Percentiles rank a stretch among this genome's conserved stretches.
Conservation (phyloP, 2,113 vertebrate species). For the Cryptotis parvus region DNA sequence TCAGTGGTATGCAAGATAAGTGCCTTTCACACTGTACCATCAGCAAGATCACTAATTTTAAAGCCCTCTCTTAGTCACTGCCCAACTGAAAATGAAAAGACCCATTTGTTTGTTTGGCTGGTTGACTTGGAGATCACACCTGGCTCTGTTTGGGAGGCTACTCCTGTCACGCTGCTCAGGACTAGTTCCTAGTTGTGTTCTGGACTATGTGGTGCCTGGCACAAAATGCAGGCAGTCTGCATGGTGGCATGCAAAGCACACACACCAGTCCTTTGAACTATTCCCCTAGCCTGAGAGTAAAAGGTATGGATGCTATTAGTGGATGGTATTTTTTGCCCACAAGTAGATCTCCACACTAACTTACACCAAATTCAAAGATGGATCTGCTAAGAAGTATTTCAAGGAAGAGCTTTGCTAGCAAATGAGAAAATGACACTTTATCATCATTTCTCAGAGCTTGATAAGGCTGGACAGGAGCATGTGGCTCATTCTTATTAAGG, state of each 20-base stretch:
- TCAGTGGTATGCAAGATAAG: too few relatives aligned
- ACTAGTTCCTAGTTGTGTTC: too few relatives aligned
- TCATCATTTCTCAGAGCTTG: background rate
- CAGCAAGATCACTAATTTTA: conserved; percentile 36
- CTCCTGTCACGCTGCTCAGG: too few relatives aligned
- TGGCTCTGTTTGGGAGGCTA: too few relatives aligned
- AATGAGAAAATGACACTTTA: background rate
- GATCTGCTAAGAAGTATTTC: background rate
- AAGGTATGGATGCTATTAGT: background rate
- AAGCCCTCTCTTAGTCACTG: conserved; percentile 21
- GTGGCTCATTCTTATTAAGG: background rate
- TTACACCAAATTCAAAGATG: background rate
- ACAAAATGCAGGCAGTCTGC: too few relatives aligned
- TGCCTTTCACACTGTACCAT: too few relatives aligned
- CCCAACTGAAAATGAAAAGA: background rate
- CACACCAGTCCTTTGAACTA: too few relatives aligned
- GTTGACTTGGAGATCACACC: too few relatives aligned
- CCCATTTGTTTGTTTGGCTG: too few relatives aligned
- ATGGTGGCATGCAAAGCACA: too few relatives aligned
- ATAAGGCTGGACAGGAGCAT: background rate
- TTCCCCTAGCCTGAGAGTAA: too few relatives aligned
- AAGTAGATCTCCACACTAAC: background rate
- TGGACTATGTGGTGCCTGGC: too few relatives aligned
- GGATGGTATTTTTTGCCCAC: background rate
- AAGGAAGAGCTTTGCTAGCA: background rate